Conservation (phyloP, 2,888 invertebrate species). For the Nomada lathburiana region DNA sequence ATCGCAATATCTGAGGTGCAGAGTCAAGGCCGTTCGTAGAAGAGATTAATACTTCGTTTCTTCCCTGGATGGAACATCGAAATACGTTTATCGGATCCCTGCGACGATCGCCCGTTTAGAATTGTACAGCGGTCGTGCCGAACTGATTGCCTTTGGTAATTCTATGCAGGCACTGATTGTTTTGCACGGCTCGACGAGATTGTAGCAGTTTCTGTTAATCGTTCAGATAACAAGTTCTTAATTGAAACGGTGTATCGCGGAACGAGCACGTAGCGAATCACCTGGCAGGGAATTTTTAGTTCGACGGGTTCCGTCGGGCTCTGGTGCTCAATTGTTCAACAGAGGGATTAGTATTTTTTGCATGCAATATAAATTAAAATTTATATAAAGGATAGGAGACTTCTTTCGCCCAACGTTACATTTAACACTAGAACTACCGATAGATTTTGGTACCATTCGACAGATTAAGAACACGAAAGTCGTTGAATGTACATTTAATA, state of each 20-base stretch:
- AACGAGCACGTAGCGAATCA: background rate
- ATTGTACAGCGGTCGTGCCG: background rate
- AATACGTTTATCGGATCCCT: constrained; percentile 38
- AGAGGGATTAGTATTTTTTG: background rate
- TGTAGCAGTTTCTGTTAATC: background rate
- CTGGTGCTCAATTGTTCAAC: background rate
- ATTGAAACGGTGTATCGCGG: background rate
- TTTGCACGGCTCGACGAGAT: constrained; percentile 12
- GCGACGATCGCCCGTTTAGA: constrained; percentile 27
- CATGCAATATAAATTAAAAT: background rate
- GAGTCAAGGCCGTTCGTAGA: constrained; percentile 43
- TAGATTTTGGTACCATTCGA: too few species aligned
- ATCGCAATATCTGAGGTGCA: constrained; percentile 47
- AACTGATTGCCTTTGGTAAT: constrained; percentile 13
- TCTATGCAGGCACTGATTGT: background rate
- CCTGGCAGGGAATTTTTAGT: background rate
- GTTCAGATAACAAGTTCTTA: constrained; percentile 9
- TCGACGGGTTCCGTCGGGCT: background rate
- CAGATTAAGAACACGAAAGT: too few species aligned
- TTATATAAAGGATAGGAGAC: too few species aligned
- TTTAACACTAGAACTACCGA: too few species aligned
- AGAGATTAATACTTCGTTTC: constrained; percentile 33
- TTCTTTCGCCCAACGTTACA: too few species aligned
- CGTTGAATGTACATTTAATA: too few species aligned
- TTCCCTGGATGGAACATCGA: constrained; percentile 24